Evolutionary conservation across 2,113 vertebrate species (phyloP).

Genomic region (Atractosteus spatula): DNA sequence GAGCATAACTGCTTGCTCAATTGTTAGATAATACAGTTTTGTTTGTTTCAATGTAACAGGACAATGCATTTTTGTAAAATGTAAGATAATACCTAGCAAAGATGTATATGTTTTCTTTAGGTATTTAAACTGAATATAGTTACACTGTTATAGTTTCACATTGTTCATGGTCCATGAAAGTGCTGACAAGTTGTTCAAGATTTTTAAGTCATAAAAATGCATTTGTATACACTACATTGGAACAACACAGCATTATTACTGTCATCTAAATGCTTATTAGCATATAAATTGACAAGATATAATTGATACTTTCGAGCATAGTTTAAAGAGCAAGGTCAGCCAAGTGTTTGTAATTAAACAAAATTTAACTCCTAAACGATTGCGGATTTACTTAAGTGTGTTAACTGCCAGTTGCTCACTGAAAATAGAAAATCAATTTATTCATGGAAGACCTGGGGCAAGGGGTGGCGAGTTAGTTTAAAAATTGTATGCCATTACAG

Average conservation of each 20-base stretch:
- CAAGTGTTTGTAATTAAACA: conserved; percentile 21
- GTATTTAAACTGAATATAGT: too few species aligned
- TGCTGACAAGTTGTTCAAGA: neutral
- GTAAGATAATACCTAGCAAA: too few species aligned
- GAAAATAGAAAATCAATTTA: neutral
- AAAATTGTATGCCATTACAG: conserved; percentile 8
- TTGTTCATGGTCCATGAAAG: too few species aligned
- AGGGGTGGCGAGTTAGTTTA: neutral
- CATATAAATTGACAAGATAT: conserved; percentile 23
- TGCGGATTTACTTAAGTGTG: conserved; percentile 14
- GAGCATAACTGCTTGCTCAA: too few species aligned
- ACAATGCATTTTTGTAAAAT: too few species aligned
- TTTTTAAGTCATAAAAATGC: conserved; percentile 1
- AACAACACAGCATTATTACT: neutral
- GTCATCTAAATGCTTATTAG: conserved; percentile 13
- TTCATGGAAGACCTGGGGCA: neutral
- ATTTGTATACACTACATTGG: neutral
- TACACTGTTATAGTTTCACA: too few species aligned
- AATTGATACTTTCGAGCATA: conserved; percentile 24
- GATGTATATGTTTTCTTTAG: too few species aligned
- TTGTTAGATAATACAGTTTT: too few species aligned
- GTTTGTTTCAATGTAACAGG: too few species aligned
- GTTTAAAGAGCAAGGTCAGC: conserved; percentile 19
- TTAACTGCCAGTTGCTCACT: conserved; percentile 6
- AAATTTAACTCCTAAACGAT: conserved; percentile 11